These are phyloP conservation scores for Falco rusticolus DNA, from an alignment of 2,797 vertebrate species.

Conservation along the genomic window DNA sequence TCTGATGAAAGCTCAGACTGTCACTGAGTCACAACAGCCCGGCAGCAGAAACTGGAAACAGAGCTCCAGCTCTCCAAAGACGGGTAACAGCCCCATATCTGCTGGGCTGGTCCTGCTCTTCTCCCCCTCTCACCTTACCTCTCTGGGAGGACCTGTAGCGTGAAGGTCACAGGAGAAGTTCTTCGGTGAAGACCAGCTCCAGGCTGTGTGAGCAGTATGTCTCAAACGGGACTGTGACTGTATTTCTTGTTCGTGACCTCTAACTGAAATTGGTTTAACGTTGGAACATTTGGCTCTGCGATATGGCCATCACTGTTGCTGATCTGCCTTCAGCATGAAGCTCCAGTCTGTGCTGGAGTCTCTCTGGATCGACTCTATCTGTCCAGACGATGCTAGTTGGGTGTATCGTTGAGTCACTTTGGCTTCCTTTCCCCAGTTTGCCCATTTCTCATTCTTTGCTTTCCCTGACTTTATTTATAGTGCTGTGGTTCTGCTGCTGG, in stretches of 20 bases:
- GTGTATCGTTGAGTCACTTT: background rate
- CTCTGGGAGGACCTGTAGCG: background rate
- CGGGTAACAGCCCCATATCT: background rate
- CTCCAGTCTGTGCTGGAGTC: background rate
- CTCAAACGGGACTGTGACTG: background rate
- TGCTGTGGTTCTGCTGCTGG: background rate
- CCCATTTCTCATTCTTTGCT: background rate
- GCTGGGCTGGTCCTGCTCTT: background rate
- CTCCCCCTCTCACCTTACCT: background rate
- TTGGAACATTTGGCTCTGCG: background rate
- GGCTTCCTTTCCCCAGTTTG: background rate
- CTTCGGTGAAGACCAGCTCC: background rate
- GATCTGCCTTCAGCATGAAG: background rate
- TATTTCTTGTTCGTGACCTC: background rate
- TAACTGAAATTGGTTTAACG: background rate
- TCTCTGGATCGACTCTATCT: background rate
- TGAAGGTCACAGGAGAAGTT: background rate
- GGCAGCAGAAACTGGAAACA: background rate
- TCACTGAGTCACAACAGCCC: background rate
- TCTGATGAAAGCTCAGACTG: background rate
- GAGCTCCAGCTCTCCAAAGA: background rate
- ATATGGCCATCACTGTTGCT: background rate
- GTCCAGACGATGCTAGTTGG: background rate
- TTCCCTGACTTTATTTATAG: background rate
- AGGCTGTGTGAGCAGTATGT: background rate